phyloP scores from a whole-genome alignment of 2,888 invertebrate species.

The Zaprionus bogoriensis region DNA sequence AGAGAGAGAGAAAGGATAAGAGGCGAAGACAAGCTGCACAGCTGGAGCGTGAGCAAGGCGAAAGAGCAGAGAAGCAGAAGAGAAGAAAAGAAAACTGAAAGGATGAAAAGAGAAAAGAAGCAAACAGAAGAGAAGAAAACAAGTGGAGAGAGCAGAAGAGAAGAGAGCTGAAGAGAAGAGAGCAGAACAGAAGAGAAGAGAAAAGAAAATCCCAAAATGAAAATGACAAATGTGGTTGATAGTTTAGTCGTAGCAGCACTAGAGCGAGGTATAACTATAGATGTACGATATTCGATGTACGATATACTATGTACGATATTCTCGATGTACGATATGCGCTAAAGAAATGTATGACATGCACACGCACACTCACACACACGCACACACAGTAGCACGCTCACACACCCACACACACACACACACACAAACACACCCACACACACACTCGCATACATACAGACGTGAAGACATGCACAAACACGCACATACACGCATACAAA shows the following conservation, averaged over 20 bases:
- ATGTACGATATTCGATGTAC: conserved; percentile 5
- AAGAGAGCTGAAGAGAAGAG: neutral
- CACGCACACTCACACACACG: neutral
- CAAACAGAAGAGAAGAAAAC: neutral
- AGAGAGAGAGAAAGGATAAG: too few relatives aligned
- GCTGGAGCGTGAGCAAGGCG: too few relatives aligned
- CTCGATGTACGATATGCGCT: neutral
- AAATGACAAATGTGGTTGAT: conserved; percentile 6
- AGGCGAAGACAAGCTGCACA: too few relatives aligned
- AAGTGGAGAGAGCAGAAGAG: neutral
- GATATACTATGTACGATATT: conserved; percentile 10
- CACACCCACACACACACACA: neutral
- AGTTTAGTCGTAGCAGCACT: neutral
- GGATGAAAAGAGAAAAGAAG: neutral
- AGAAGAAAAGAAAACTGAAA: neutral
- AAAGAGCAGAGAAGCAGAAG: too few relatives aligned
- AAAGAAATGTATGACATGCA: neutral
- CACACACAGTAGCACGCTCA: neutral
- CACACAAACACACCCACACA: neutral
- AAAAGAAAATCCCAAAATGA: conserved; percentile 1
- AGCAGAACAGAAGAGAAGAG: neutral
- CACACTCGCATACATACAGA: too few relatives aligned
- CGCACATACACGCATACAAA: neutral
- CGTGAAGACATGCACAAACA: neutral
- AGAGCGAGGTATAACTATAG: neutral